Percentiles rank a stretch among this genome's conserved stretches.
Evolutionary conservation across 53 echinoderm and acorn worm genomes (phyloP).

Genomic region (Luidia sarsii): DNA sequence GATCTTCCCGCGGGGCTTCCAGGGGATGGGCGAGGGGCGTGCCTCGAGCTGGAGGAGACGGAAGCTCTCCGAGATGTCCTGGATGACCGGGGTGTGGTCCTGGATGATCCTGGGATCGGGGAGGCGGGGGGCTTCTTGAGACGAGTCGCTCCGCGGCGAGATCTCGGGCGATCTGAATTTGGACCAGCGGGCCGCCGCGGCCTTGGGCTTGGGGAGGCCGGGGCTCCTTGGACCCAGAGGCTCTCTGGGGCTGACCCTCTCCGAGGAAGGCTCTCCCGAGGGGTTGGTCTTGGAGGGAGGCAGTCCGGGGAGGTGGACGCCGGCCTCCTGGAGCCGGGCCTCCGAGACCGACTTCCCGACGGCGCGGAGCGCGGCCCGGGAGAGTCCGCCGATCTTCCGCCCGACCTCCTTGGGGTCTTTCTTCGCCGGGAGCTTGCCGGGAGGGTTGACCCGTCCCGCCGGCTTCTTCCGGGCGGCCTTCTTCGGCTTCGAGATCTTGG

Average conservation of each 20-base stretch:
- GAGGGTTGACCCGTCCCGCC: background rate
- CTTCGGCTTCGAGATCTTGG: slow-evolving; percentile 7
- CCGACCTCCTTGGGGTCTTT: background rate
- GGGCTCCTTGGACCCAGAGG: slow-evolving; percentile 53
- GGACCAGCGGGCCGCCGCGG: slow-evolving; percentile 36
- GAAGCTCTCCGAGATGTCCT: slow-evolving; percentile 76
- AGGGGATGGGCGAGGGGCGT: slow-evolving; percentile 10
- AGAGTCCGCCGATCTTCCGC: background rate
- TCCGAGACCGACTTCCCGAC: slow-evolving; percentile 44
- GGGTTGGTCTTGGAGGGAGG: background rate
- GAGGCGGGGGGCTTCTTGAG: background rate
- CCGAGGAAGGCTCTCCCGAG: background rate
- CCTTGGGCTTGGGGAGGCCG: background rate
- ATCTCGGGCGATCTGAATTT: slow-evolving; percentile 64
- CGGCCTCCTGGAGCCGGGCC: background rate
- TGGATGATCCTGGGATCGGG: slow-evolving; percentile 31
- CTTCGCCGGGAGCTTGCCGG: slow-evolving; percentile 9
- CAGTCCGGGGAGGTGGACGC: background rate
- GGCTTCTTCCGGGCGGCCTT: slow-evolving; percentile 2
- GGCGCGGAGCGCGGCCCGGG: slow-evolving; percentile 3
- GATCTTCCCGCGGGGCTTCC: slow-evolving; percentile 46
- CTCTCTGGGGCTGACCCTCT: slow-evolving; percentile 22
- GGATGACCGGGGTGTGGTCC: slow-evolving; percentile 84
- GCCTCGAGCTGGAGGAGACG: slow-evolving; percentile 26
- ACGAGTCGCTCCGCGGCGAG: slow-evolving; percentile 55